Evolutionary conservation across 2,888 invertebrate species (phyloP).

Genomic region (Physocephala rufipes): DNA sequence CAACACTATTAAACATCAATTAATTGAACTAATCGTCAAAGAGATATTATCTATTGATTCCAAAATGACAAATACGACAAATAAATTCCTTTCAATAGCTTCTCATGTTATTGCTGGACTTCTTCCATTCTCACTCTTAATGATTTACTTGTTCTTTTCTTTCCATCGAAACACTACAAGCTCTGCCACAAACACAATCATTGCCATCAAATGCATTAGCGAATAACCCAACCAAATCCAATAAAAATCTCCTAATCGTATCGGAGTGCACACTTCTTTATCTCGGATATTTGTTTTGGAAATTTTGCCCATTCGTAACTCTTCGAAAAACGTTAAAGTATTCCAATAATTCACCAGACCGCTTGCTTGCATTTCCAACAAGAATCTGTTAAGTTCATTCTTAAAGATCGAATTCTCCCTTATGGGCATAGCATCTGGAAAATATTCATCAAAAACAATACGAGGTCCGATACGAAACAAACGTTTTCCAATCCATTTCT

Average conservation of each 20-base stretch:
- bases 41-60: too few relatives aligned
- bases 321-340: slow-evolving; percentile 35
- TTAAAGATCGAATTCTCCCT: slow-evolving; percentile 40
- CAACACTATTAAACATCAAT: too few relatives aligned
- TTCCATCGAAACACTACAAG: slow-evolving; percentile 24
- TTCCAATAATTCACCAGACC: slow-evolving; percentile 42
- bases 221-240: slow-evolving; percentile 41
- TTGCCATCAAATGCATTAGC: not conserved
- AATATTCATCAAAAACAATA: slow-evolving; percentile 33
- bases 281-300: slow-evolving; percentile 37
- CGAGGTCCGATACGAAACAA: slow-evolving; percentile 38
- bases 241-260: slow-evolving; percentile 33
- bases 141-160: not conserved
- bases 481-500: slow-evolving; percentile 34
- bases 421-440: slow-evolving; percentile 34
- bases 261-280: slow-evolving; percentile 12
- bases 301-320: slow-evolving; percentile 37
- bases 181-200: slow-evolving; percentile 20
- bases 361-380: slow-evolving; percentile 37
- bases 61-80: too few relatives aligned
- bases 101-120: too few relatives aligned
- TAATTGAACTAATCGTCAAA: too few relatives aligned
- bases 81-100: too few relatives aligned
- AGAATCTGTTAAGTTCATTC: slow-evolving; percentile 36
- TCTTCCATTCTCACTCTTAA: too few relatives aligned